A percentile compares a stretch with the other conserved stretches of the same genome.
Evolutionary conservation across 2,113 vertebrate genomes (phyloP).

Genomic region (Onychostoma macrolepis): DNA sequence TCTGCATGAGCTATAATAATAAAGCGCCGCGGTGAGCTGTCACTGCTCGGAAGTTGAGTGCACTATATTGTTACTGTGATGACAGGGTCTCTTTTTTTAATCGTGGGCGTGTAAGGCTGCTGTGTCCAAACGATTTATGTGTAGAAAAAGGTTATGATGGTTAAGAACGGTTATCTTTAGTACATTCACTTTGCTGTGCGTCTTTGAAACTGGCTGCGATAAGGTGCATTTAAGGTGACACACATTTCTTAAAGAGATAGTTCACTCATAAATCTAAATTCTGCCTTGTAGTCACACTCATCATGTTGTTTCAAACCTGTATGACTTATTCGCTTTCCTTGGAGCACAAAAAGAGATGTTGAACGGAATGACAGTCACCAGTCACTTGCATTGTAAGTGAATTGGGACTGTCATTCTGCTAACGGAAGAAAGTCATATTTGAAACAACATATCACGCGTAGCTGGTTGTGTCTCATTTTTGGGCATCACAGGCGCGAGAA

Average conservation of each 20-base stretch:
- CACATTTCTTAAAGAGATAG: not conserved
- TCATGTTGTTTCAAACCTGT: not conserved
- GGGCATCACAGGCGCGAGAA: no score
- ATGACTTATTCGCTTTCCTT: not conserved
- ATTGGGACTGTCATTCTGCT: not conserved
- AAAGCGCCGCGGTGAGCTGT: not conserved
- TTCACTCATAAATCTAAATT: no score
- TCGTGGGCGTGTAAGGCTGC: not conserved
- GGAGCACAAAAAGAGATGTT: not conserved
- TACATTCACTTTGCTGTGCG: not conserved
- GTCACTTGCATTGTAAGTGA: not conserved
- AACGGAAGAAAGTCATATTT: not conserved
- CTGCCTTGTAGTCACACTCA: not conserved
- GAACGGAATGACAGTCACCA: not conserved
- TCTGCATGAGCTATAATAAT: not conserved
- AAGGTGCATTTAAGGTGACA: constrained; percentile 9
- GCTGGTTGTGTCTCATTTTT: not conserved
- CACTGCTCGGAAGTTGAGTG: constrained; percentile 35
- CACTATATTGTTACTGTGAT: constrained; percentile 27
- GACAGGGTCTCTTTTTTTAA: constrained; percentile 20
- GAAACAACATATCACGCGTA: not conserved
- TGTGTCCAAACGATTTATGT: not conserved
- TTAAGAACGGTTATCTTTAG: not conserved
- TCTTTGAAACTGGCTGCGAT: not conserved
- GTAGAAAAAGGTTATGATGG: not conserved